Evolutionary conservation across 1,140 invertebrate genomes (phyloP).

Genomic region (Drosophila ohnishii): DNA sequence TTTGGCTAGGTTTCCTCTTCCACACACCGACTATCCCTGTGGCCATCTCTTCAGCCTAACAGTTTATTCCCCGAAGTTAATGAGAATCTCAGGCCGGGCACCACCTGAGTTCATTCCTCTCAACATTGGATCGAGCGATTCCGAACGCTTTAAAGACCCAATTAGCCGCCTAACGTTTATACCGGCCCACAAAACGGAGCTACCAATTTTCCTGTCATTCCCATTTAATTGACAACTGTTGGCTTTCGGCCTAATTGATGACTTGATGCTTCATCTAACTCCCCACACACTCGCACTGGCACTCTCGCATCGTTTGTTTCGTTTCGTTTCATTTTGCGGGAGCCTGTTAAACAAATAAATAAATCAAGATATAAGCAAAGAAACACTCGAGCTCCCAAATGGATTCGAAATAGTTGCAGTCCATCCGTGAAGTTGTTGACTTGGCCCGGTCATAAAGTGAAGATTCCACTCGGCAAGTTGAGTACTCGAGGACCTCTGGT

Average conservation of each 20-base stretch:
- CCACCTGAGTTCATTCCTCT: slow-evolving; percentile 56
- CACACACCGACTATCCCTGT: slow-evolving; percentile 2
- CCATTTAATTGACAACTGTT: slow-evolving; percentile 69
- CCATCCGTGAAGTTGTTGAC: slow-evolving; percentile 39
- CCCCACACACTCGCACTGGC: background rate
- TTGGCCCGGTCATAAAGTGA: slow-evolving; percentile 36
- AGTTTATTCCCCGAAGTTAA: slow-evolving; percentile 53
- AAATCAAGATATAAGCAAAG: slow-evolving; percentile 45
- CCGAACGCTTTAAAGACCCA: slow-evolving; percentile 47
- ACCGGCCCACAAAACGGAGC: slow-evolving; percentile 29
- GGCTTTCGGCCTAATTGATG: slow-evolving; percentile 67
- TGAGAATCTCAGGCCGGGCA: slow-evolving; percentile 47
- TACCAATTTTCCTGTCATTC: slow-evolving; percentile 47
- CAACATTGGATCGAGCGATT: slow-evolving; percentile 10
- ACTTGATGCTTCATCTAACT: slow-evolving; percentile 28
- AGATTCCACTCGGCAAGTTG: slow-evolving; percentile 49
- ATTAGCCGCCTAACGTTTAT: slow-evolving; percentile 67
- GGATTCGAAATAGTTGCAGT: slow-evolving; percentile 38
- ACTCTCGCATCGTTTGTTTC: slow-evolving; percentile 13
- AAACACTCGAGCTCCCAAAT: slow-evolving; percentile 30
- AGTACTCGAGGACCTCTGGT: slow-evolving; percentile 43
- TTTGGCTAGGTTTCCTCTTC: slow-evolving; percentile 11
- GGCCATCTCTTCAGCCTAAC: slow-evolving; percentile 10
- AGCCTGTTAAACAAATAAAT: slow-evolving; percentile 42
- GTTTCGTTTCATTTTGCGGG: background rate